These are phyloP conservation scores for Sarcophaga peregrina DNA, from an alignment of 1,140 invertebrate genomes.

Conservation along the genomic window DNA sequence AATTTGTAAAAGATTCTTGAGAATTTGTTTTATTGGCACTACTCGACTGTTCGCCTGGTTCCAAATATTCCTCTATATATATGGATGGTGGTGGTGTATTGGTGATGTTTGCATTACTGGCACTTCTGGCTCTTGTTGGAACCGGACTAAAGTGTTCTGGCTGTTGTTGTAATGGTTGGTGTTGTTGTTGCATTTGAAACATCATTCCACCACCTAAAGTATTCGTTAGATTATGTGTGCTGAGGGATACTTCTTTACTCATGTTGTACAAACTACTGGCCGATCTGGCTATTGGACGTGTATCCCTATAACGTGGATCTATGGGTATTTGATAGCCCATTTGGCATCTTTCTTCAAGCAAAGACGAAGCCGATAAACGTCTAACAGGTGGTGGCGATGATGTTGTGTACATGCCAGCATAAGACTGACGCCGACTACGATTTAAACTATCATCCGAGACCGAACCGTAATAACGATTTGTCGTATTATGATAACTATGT, in stretches of 20 bases:
- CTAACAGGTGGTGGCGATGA: slow-evolving; percentile 56
- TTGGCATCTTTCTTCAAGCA: slow-evolving; percentile 62
- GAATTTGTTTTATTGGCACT: slow-evolving; percentile 48
- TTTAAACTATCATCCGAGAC: slow-evolving; percentile 63
- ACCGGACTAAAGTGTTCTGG: slow-evolving; percentile 52
- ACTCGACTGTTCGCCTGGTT: slow-evolving; percentile 50
- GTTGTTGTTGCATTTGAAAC: slow-evolving; percentile 18
- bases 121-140: slow-evolving; percentile 47
- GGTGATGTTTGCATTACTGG: slow-evolving; percentile 43
- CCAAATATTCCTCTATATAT: slow-evolving; percentile 64
- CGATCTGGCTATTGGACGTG: slow-evolving; percentile 60
- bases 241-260: slow-evolving; percentile 47
- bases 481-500: slow-evolving; percentile 53
- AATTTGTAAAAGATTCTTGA: slow-evolving; percentile 59
- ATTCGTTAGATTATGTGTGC: slow-evolving; percentile 52
- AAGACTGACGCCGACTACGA: slow-evolving; percentile 61
- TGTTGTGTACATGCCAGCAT: slow-evolving; percentile 54
- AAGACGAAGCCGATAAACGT: slow-evolving; percentile 61
- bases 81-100: slow-evolving; percentile 63
- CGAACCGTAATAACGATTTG: slow-evolving; percentile 54
- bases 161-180: background rate
- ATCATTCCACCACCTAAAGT: slow-evolving; percentile 42
- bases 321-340: slow-evolving; percentile 62
- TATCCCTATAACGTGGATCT: slow-evolving; percentile 64
- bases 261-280: slow-evolving; percentile 57